A percentile compares a stretch with the other conserved stretches of the same genome.
These are phyloP conservation scores for Eubucco bourcierii DNA, from an alignment of 2,113 vertebrate genomes.

Conservation along the genomic window DNA sequence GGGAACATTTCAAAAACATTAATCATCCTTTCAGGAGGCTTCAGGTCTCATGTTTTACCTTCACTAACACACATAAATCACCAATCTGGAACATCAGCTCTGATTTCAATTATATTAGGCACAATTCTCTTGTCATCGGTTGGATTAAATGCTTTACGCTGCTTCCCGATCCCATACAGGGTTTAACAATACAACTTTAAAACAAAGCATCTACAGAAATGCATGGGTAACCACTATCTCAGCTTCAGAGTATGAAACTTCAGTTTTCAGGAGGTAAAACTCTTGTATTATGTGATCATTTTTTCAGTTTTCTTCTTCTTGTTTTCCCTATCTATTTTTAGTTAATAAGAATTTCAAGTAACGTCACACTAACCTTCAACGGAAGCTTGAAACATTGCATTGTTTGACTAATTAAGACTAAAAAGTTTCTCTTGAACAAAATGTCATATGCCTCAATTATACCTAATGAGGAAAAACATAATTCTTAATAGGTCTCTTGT, in stretches of 20 bases:
- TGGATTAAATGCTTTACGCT: neutral
- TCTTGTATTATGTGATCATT: neutral
- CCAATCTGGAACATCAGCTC: neutral
- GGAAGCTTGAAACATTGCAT: conserved; percentile 18
- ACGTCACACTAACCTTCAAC: neutral
- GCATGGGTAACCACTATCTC: neutral
- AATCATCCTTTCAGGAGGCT: conserved; percentile 46
- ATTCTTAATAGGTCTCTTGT: conserved; percentile 56
- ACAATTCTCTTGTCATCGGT: conserved; percentile 31
- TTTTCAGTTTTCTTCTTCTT: neutral
- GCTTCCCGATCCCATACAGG: neutral
- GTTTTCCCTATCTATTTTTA: neutral
- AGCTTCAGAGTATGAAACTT: neutral
- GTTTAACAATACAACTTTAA: neutral
- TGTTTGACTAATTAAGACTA: conserved; percentile 62
- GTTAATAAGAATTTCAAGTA: neutral
- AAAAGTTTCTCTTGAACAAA: conserved; percentile 61
- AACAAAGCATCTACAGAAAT: neutral
- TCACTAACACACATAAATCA: neutral
- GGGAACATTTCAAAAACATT: conserved; percentile 42
- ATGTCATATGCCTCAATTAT: conserved; percentile 68
- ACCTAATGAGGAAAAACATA: conserved; percentile 59
- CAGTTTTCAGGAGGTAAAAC: neutral
- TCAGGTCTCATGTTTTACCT: conserved; percentile 22
- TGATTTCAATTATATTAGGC: conserved; percentile 38